These are phyloP conservation scores for Anolis carolinensis DNA, from an alignment of 2,113 vertebrate species.

Conservation along the genomic window DNA sequence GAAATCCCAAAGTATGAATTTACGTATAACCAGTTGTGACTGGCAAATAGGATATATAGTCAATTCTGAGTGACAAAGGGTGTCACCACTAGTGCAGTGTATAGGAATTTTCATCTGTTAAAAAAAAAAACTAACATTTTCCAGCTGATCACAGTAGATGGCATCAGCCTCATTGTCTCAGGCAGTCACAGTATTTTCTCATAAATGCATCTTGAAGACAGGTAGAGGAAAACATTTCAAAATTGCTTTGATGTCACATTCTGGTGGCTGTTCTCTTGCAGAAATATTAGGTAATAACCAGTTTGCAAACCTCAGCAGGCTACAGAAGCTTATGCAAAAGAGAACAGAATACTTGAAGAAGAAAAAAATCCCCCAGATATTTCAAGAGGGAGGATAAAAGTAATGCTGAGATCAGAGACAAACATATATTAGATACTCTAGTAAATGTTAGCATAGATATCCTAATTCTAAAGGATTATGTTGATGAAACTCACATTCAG, in stretches of 20 bases:
- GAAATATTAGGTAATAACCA: not conserved
- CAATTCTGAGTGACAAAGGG: not conserved
- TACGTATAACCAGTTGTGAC: not conserved
- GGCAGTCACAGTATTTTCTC: not conserved
- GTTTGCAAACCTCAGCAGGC: no score
- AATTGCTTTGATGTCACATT: not conserved
- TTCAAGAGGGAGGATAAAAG: no score
- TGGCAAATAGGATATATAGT: not conserved
- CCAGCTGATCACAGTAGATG: not conserved
- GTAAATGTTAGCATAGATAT: no score
- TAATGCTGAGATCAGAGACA: no score
- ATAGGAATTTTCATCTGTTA: not conserved
- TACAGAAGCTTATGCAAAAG: no score
- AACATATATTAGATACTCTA: no score
- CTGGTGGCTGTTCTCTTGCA: not conserved
- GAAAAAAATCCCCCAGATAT: no score
- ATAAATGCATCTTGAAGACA: not conserved
- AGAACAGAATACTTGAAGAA: no score
- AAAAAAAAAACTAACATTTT: not conserved
- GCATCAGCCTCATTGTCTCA: not conserved
- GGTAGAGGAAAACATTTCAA: not conserved
- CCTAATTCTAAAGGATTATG: no score
- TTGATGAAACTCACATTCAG: no score
- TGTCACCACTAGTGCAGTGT: not conserved
- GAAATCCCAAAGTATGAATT: not conserved